phyloP scores from a whole-genome alignment of 2,797 vertebrate genomes.

The Eremophila alpestris region DNA sequence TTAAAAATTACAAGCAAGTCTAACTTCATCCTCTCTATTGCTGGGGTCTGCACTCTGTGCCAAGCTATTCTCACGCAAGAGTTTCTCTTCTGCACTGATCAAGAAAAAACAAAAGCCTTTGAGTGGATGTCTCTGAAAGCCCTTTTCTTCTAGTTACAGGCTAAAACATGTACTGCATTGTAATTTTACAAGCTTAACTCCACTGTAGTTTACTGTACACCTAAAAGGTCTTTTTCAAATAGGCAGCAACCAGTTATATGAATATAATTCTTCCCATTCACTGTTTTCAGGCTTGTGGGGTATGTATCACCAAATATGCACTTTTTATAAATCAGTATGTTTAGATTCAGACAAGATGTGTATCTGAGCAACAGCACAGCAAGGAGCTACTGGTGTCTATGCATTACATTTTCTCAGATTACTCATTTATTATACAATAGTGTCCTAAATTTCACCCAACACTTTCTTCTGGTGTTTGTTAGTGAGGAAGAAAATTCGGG shows the following conservation, averaged over 20 bases:
- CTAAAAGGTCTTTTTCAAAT: neutral
- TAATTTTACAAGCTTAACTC: neutral
- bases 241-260: neutral
- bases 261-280: neutral
- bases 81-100: neutral
- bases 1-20: neutral
- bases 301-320: constrained; percentile 23
- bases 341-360: constrained; percentile 58
- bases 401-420: constrained; percentile 51
- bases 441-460: constrained; percentile 42
- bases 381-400: constrained; percentile 32
- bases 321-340: constrained; percentile 54
- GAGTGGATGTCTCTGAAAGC: neutral
- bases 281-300: neutral
- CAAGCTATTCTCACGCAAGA: neutral
- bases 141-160: neutral
- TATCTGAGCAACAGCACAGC: constrained; percentile 60
- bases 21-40: neutral
- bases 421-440: constrained; percentile 64
- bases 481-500: neutral
- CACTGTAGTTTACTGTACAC: neutral
- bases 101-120: neutral
- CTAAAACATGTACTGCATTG: neutral
- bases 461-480: neutral
- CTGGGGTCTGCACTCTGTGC: neutral